Conservation (phyloP, 2,797 vertebrate species). For the Mycteria americana region DNA sequence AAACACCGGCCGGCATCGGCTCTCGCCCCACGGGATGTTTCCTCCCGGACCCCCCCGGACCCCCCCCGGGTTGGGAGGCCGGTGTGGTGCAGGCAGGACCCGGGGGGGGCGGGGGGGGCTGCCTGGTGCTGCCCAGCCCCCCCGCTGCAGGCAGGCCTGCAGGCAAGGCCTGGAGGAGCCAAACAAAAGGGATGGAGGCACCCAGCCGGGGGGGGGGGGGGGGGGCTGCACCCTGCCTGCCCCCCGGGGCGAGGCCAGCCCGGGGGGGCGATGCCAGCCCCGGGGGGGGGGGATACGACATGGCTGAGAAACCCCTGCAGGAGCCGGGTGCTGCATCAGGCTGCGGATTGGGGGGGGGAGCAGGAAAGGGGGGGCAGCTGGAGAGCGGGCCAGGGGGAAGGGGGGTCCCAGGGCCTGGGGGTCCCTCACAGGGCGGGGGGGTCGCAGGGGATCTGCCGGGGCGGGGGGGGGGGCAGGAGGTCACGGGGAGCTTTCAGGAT, state of each 20-base stretch:
- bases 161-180: background rate
- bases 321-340: background rate
- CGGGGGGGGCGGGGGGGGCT: background rate
- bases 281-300: too few species aligned
- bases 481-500: background rate
- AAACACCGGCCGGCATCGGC: background rate
- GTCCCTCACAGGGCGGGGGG: background rate
- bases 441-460: background rate
- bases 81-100: background rate
- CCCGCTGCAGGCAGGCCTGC: background rate
- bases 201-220: background rate
- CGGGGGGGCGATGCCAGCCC: background rate
- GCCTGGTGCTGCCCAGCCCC: background rate
- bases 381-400: background rate
- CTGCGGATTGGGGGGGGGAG: background rate
- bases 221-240: background rate
- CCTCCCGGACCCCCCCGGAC: background rate
- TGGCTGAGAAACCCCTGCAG: background rate
- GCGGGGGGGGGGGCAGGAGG: background rate
- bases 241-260: background rate
- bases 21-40: background rate
- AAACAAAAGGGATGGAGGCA: background rate
- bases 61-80: background rate
- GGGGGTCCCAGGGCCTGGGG: too few species aligned
- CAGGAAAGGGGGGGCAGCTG: background rate